Percentiles rank a stretch among this genome's conserved stretches.
phyloP scores from a whole-genome alignment of 2,797 vertebrate genomes.

The Karalla daura region DNA sequence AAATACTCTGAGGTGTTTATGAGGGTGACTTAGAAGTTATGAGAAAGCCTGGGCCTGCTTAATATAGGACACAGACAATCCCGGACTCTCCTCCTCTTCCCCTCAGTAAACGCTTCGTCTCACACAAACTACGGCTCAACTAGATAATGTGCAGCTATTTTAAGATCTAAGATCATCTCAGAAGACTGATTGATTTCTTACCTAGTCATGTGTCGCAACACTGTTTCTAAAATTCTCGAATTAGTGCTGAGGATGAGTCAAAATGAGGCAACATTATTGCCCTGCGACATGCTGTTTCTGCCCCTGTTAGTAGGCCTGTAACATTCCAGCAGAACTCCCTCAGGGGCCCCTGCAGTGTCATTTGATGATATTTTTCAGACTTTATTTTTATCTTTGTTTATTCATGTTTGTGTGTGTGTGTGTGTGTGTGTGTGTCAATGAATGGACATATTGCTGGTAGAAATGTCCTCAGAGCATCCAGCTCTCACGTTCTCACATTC shows the following conservation, averaged over 20 bases:
- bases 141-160: neutral
- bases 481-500: no score
- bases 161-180: neutral
- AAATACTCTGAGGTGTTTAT: constrained; percentile 85
- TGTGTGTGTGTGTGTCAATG: neutral
- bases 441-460: no score
- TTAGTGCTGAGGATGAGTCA: neutral
- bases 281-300: neutral
- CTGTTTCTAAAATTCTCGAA: neutral
- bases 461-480: no score
- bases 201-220: neutral
- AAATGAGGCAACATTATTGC: neutral
- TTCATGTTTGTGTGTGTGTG: neutral
- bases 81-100: neutral
- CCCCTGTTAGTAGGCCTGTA: neutral
- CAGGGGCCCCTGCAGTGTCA: neutral
- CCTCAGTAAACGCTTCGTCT: neutral
- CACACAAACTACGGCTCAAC: neutral
- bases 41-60: constrained; percentile 61
- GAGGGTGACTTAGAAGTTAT: constrained; percentile 76
- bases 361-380: neutral
- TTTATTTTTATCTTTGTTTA: neutral
- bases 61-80: constrained; percentile 48
- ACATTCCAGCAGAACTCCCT: neutral
- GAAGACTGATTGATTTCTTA: neutral